A percentile compares a stretch with the other conserved stretches of the same genome.
Evolutionary conservation across 35 echinoderm and acorn worm genomes (phyloP).

Genomic region (Eucidaris tribuloides): DNA sequence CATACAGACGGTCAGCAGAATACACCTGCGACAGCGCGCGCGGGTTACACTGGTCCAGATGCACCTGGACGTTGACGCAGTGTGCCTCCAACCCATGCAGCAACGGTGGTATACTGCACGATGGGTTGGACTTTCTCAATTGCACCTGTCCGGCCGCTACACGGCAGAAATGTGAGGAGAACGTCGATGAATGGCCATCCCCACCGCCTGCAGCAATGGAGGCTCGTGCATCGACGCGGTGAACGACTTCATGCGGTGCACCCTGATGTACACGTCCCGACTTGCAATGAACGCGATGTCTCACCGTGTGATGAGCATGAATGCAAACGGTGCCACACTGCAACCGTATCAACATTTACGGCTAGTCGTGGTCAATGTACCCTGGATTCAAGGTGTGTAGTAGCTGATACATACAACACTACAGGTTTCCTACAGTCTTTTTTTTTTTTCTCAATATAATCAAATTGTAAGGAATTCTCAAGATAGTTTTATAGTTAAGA

Average conservation of each 20-base stretch:
- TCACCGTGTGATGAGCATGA: constrained; percentile 56
- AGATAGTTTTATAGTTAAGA: no score
- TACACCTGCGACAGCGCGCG: constrained; percentile 44
- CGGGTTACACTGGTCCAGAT: constrained; percentile 52
- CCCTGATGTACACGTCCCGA: constrained; percentile 44
- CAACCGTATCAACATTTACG: constrained; percentile 6
- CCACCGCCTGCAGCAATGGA: constrained; percentile 45
- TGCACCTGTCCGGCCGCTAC: constrained; percentile 56
- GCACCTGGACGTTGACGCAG: constrained; percentile 54
- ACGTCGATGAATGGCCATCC: constrained; percentile 65
- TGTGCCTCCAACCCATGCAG: constrained; percentile 87
- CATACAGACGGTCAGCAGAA: constrained; percentile 28
- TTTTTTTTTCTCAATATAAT: no score
- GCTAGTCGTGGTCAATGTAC: constrained; percentile 60
- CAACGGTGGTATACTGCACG: constrained; percentile 53
- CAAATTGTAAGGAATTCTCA: no score
- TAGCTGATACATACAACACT: no score
- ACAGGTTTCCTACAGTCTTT: no score
- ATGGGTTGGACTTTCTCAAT: constrained; percentile 40
- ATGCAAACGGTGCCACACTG: constrained; percentile 81
- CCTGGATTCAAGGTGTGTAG: constrained; percentile 56
- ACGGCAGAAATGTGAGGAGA: constrained; percentile 73
- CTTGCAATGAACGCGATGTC: constrained; percentile 39
- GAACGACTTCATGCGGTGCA: constrained; percentile 62
- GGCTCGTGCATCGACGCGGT: constrained; percentile 66